Conservation (phyloP, 2,797 vertebrate genomes). For the Hoplostethus atlanticus region DNA sequence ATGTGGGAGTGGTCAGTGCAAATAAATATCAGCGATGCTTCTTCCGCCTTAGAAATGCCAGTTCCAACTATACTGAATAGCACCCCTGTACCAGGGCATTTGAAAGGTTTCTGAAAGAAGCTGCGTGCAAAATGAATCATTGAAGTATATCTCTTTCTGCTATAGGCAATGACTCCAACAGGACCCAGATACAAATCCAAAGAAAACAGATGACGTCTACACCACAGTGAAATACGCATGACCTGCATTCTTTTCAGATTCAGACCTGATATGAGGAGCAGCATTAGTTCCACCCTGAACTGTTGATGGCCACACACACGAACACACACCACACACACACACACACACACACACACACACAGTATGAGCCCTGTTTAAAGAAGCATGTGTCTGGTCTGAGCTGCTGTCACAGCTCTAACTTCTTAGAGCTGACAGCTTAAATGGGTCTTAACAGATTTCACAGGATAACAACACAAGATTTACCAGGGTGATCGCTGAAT, state of each 20-base stretch:
- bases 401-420: constrained; percentile 61
- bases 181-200: constrained; percentile 24
- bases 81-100: neutral
- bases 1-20: constrained; percentile 69
- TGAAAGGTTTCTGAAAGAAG: neutral
- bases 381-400: constrained; percentile 48
- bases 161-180: constrained; percentile 28
- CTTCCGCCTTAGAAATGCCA: constrained; percentile 9
- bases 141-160: constrained; percentile 1
- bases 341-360: constrained; percentile 18
- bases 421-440: constrained; percentile 66
- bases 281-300: constrained; percentile 43
- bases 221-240: constrained; percentile 33
- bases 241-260: constrained; percentile 48
- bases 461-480: constrained; percentile 74
- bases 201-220: constrained; percentile 52
- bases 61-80: neutral
- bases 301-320: constrained; percentile 32
- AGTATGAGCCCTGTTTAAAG: constrained; percentile 20
- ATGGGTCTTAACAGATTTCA: constrained; percentile 75
- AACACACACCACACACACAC: neutral
- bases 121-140: constrained; percentile 3
- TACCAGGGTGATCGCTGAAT: constrained; percentile 60
- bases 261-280: constrained; percentile 57
- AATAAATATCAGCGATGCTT: constrained; percentile 40